These are phyloP conservation scores for Sceloporus tristichus DNA, from an alignment of 2,113 vertebrate genomes.

Conservation along the genomic window DNA sequence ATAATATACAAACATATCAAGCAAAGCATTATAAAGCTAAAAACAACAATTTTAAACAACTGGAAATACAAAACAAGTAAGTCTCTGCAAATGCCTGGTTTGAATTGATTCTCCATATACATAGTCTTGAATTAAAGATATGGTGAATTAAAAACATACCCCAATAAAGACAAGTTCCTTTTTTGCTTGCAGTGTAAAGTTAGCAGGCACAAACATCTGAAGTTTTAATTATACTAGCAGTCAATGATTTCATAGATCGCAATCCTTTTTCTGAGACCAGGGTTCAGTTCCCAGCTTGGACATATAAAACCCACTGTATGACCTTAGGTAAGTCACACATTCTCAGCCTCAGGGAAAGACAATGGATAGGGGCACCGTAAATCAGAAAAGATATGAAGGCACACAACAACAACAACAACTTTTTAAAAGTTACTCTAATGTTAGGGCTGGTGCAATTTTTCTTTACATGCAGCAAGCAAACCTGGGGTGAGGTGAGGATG, in stretches of 20 bases:
- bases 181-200: neutral
- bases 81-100: neutral
- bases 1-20: neutral
- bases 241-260: neutral
- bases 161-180: neutral
- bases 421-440: no score
- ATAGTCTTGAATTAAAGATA: neutral
- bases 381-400: no score
- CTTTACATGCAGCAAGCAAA: no score
- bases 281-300: no score
- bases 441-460: no score
- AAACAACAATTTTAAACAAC: neutral
- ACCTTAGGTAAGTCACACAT: no score
- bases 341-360: no score
- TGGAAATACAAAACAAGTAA: neutral
- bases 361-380: no score
- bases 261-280: no score
- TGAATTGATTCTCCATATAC: neutral
- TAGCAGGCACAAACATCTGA: neutral
- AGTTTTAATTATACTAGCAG: neutral
- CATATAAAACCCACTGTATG: no score
- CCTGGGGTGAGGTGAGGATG: no score
- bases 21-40: neutral
- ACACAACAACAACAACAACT: no score
- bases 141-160: neutral